Conservation (phyloP, 2,888 invertebrate genomes). For the Temnothorax ravouxi region DNA sequence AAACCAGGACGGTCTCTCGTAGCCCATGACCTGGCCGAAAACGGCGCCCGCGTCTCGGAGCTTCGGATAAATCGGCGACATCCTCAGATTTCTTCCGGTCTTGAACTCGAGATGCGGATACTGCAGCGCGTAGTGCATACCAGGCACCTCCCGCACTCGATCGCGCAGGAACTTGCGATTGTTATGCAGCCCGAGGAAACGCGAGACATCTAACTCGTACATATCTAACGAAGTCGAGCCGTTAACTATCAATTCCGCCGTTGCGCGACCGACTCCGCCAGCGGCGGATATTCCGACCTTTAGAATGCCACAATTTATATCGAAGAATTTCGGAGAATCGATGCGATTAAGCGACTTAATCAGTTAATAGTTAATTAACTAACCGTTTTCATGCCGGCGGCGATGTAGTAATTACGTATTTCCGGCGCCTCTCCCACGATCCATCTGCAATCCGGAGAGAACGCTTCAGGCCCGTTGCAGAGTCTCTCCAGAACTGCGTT, state of each 20-base stretch:
- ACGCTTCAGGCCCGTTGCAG: slow-evolving; percentile 96
- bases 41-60: slow-evolving; percentile 96
- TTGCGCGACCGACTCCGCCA: slow-evolving; percentile 97
- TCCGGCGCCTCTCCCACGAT: slow-evolving; percentile 98
- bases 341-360: neutral
- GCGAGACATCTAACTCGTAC: slow-evolving; percentile 95
- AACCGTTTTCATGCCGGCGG: slow-evolving; percentile 97
- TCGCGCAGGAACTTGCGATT: slow-evolving; percentile 97
- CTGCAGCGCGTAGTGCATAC: slow-evolving; percentile 93
- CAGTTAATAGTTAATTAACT: slow-evolving; percentile 51
- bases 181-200: slow-evolving; percentile 97
- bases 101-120: slow-evolving; percentile 95
- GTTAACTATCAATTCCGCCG: slow-evolving; percentile 95
- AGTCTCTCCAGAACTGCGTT: slow-evolving; percentile 92
- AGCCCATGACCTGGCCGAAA: slow-evolving; percentile 99
- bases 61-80: slow-evolving; percentile 98
- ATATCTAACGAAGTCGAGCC: slow-evolving; percentile 94
- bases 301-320: slow-evolving; percentile 31
- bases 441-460: slow-evolving; percentile 98
- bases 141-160: slow-evolving; percentile 96
- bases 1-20: slow-evolving; percentile 98
- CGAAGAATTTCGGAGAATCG: neutral
- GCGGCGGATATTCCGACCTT: slow-evolving; percentile 96
- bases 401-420: slow-evolving; percentile 90
- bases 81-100: slow-evolving; percentile 95